Conservation (phyloP, 2,113 vertebrate genomes). For the Odontesthes bonariensis region DNA sequence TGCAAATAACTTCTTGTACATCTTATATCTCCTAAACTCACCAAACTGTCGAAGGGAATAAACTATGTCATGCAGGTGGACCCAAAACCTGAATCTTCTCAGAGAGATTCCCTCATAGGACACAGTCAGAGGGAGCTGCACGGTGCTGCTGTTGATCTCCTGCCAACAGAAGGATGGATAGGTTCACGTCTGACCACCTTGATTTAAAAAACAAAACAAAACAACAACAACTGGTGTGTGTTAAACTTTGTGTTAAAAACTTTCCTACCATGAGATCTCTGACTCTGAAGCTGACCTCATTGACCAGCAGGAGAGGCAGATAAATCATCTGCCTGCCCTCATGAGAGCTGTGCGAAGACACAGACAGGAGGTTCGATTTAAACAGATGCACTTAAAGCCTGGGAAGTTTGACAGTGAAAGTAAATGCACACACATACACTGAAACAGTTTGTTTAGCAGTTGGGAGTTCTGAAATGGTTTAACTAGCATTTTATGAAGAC, state of each 20-base stretch:
- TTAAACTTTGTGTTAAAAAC: not conserved
- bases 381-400: not conserved
- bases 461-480: no score
- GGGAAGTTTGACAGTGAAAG: not conserved
- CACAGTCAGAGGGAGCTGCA: slow-evolving; percentile 91
- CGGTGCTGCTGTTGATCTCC: slow-evolving; percentile 90
- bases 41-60: slow-evolving; percentile 95
- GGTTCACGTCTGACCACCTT: not conserved
- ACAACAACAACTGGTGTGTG: not conserved
- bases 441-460: not conserved
- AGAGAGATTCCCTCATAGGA: slow-evolving; percentile 93
- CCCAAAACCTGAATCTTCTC: slow-evolving; percentile 93
- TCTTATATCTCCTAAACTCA: slow-evolving; percentile 68
- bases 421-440: not conserved
- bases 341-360: slow-evolving; percentile 84
- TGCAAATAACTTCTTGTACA: not conserved
- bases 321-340: slow-evolving; percentile 92
- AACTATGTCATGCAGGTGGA: slow-evolving; percentile 96
- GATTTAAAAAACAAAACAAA: not conserved
- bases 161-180: slow-evolving; percentile 50
- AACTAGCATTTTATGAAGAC: not conserved
- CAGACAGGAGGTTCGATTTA: not conserved
- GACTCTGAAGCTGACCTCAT: slow-evolving; percentile 93
- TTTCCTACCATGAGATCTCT: slow-evolving; percentile 92
- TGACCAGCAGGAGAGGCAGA: slow-evolving; percentile 95